Evolutionary conservation across 2,888 invertebrate genomes (phyloP).

Genomic region (Eupithecia centaureata): DNA sequence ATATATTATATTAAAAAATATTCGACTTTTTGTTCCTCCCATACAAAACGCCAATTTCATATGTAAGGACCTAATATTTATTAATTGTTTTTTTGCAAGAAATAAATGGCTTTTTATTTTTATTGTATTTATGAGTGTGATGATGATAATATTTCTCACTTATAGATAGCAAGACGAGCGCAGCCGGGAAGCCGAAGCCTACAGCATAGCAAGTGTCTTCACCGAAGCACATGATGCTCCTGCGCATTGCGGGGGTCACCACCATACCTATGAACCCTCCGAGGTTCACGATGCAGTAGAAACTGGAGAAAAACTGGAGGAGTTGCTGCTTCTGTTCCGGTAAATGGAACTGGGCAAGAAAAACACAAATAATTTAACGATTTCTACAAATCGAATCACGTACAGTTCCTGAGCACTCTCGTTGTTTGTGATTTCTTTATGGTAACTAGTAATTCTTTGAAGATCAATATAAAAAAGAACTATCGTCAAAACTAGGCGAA

Average conservation of each 20-base stretch:
- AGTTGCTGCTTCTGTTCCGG: slow-evolving; percentile 87
- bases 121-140: too few relatives aligned
- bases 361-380: not conserved
- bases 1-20: too few relatives aligned
- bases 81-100: too few relatives aligned
- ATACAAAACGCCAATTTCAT: too few relatives aligned
- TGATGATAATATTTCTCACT: slow-evolving; percentile 65
- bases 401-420: not conserved
- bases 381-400: not conserved
- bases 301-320: slow-evolving; percentile 90
- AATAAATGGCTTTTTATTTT: too few relatives aligned
- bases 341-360: slow-evolving; percentile 80
- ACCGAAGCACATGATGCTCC: slow-evolving; percentile 86
- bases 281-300: slow-evolving; percentile 92
- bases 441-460: too few relatives aligned
- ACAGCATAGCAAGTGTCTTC: slow-evolving; percentile 88
- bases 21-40: too few relatives aligned
- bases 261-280: slow-evolving; percentile 87
- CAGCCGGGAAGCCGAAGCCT: slow-evolving; percentile 91
- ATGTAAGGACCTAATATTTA: too few relatives aligned
- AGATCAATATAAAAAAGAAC: too few relatives aligned
- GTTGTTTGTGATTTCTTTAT: not conserved
- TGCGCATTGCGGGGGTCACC: slow-evolving; percentile 88
- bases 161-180: slow-evolving; percentile 87
- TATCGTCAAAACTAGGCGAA: too few relatives aligned